These are phyloP conservation scores for Lysandra coridon DNA, from an alignment of 2,888 invertebrate species.

Conservation along the genomic window DNA sequence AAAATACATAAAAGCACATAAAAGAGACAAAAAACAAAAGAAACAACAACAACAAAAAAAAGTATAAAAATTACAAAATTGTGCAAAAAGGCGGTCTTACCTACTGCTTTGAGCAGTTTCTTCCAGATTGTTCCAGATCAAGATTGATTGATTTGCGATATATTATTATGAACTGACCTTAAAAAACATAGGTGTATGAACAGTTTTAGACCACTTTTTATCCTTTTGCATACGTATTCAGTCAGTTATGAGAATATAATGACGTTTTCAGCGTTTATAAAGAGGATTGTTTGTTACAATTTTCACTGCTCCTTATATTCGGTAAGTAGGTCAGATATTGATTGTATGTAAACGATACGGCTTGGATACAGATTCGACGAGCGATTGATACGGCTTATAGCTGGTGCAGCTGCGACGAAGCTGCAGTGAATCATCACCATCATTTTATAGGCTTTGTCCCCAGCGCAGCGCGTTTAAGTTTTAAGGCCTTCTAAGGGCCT, in stretches of 20 bases:
- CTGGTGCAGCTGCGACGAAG: background rate
- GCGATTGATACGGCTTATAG: background rate
- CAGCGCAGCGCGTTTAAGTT: too few relatives aligned
- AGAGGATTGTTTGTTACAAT: background rate
- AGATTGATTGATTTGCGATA: too few relatives aligned
- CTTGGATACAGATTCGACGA: background rate
- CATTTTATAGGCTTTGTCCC: too few relatives aligned
- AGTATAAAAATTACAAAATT: too few relatives aligned
- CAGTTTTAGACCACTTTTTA: background rate
- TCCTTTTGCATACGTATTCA: background rate
- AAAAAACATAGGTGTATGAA: background rate
- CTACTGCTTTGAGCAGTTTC: too few relatives aligned
- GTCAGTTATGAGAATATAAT: background rate
- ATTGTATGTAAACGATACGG: constrained; percentile 18
- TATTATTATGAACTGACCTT: background rate
- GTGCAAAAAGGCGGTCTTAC: too few relatives aligned
- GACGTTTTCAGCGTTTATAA: background rate
- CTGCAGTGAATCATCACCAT: background rate
- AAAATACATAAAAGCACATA: too few relatives aligned
- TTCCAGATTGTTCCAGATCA: too few relatives aligned
- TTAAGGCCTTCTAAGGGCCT: too few relatives aligned
- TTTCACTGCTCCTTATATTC: constrained; percentile 2
- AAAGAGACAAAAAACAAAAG: too few relatives aligned
- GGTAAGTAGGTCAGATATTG: constrained; percentile 29
- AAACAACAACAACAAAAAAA: too few relatives aligned